Base-by-base conservation (phyloP, 1,140 invertebrate genomes). In the Drosophila arizonae region DNA sequence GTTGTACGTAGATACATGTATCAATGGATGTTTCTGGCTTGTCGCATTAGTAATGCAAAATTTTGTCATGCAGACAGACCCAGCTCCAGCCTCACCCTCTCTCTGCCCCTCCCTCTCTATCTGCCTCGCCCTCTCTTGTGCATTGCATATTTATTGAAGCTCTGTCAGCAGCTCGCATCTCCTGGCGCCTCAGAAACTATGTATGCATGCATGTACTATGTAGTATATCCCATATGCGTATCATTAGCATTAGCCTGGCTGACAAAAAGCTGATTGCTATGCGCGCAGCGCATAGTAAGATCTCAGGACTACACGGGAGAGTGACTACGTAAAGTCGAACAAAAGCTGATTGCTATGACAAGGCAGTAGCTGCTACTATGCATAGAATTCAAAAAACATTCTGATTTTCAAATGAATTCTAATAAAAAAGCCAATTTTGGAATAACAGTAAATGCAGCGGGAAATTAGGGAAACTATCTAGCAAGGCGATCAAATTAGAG, bases 1-100 rank as follows among this genome's bases (percentile, higher is more conserved):
- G 63, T 52, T 81, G 62, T 64, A 63, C 76, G 65, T 79, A 56
- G 80, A 58, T 77, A 82, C 81, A 85, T 84, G 79, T 84, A 72
- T 77, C 80, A 69, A 85, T 84, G 76, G 55, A 85, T 84, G 72
- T 75, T 74, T 73, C 57, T 77, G 60, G 64, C 64, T 86, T 86
- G 81, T 85, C 81, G 81, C 81, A 85, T 85, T 85, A 86, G 70
- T 72, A 81, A 85, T 85, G 81, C 81, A 85, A 86, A 85, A 85
- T 77, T 84, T 66, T 78, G 57, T 66, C 76, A 68, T 60, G 62
- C 54, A 81, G 64, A 67, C 57, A 61, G 15, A 33, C 57, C 36
- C 56, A 50, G 21, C 21, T 24, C 21, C 21, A 24, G 21, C 28
- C 45, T 58, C 9, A 21, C 21, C 1, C 24, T 43, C 9, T 8